A percentile compares a stretch with the other conserved stretches of the same genome.
phyloP scores from a whole-genome alignment of 2,797 vertebrate species.

The Florisuga fusca region DNA sequence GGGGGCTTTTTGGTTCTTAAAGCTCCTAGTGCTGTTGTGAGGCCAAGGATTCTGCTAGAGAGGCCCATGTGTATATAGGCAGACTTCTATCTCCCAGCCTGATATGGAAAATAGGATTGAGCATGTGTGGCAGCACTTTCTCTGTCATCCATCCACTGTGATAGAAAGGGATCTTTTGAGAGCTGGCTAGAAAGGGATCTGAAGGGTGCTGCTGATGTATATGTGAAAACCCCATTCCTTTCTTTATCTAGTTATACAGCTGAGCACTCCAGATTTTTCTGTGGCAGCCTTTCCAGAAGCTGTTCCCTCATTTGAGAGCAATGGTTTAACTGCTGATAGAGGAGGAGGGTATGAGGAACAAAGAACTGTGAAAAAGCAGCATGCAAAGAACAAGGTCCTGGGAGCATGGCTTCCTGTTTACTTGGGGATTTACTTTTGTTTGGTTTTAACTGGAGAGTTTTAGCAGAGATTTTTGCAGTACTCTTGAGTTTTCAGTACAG shows the following conservation, averaged over 20 bases:
- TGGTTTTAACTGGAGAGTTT: not conserved
- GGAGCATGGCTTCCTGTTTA: not conserved
- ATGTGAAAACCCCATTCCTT: not conserved
- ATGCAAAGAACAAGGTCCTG: not conserved
- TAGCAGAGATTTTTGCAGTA: slow-evolving; percentile 8
- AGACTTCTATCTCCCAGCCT: not conserved
- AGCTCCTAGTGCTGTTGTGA: not conserved
- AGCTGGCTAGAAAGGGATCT: not conserved
- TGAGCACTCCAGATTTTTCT: not conserved
- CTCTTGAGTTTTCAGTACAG: not conserved
- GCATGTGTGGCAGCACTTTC: not conserved
- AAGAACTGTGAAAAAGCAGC: not conserved
- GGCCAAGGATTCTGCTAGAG: not conserved
- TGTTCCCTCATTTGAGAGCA: not conserved
- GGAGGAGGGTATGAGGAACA: not conserved
- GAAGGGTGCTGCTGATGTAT: not conserved
- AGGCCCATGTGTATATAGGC: not conserved
- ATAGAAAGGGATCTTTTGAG: not conserved
- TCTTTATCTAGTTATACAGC: not conserved
- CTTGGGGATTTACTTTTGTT: not conserved
- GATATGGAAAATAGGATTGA: not conserved
- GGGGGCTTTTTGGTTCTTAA: not conserved
- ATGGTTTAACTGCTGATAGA: not conserved
- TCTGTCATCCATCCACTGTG: not conserved
- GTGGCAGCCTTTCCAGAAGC: slow-evolving; percentile 12